phyloP scores from a whole-genome alignment of 1,140 invertebrate species.

The Brachionus manjavacas region DNA sequence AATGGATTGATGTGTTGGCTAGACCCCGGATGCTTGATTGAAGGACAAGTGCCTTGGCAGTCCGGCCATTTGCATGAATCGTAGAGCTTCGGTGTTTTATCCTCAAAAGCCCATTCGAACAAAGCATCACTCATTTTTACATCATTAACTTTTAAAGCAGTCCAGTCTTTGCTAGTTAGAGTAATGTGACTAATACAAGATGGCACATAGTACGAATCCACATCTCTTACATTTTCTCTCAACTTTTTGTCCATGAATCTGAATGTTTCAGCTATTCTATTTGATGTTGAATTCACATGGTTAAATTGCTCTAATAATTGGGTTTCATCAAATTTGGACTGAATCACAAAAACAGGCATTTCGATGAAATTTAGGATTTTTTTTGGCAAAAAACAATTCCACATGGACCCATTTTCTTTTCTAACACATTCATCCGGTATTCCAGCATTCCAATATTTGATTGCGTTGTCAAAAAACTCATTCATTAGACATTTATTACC shows the following conservation, averaged over 20 bases:
- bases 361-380: not conserved
- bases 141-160: not conserved
- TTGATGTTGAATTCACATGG: not conserved
- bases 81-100: not conserved
- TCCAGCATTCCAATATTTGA: slow-evolving; percentile 35
- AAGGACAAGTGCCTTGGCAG: not conserved
- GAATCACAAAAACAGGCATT: slow-evolving; percentile 25
- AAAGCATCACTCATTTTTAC: not conserved
- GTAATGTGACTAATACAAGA: slow-evolving; percentile 10
- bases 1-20: not conserved
- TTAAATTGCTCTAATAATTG: slow-evolving; percentile 22
- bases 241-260: not conserved
- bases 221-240: not conserved
- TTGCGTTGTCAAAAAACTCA: not conserved
- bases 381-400: slow-evolving; percentile 36
- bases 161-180: slow-evolving; percentile 17
- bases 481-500: not conserved
- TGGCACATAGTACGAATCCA: not conserved
- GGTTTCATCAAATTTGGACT: slow-evolving; percentile 16
- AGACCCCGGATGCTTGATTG: not conserved
- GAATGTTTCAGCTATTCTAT: not conserved
- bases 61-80: slow-evolving; percentile 20
- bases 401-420: not conserved
- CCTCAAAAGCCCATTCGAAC: not conserved
- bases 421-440: not conserved